Evolutionary conservation across 2,797 vertebrate species (phyloP), one percentile per base, ranked within the genome.

Genomic region (Cossypha caffra): DNA sequence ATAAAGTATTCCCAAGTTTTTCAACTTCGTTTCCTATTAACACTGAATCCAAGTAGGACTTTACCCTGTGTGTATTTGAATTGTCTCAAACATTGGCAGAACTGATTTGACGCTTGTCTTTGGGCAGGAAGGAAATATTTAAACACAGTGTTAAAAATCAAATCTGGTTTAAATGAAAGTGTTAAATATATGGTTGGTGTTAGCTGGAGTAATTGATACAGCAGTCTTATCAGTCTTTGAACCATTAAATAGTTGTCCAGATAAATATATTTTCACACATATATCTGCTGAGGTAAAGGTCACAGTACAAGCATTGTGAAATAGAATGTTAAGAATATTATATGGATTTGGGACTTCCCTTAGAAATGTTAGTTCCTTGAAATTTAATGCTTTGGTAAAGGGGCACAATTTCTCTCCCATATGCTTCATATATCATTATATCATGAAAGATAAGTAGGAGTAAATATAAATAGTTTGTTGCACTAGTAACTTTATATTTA

Each of bases 241-340:
- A 75, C 43, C 64, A 59, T 83, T 88, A 81, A 93, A 55, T 58
- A 80, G 68, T 86, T 94, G 93, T 93, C 85, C 16, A 2, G 51
- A 81, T 78, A 91, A 91, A 96, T 94, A 67, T 66, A 77, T 91
- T 94, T 91, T 94, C 76, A 80, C 58, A 86, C 26, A 58, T 68
- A 26, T 90, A 59, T 95, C 85, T 90, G 73, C 87, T 67, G 71
- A 95, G 48, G 58, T 86, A 96, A 95, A 95, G 54, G 87, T 94
- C 95, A 93, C 38, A 77, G 72, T 26, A 62, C 33, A 84, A 80
- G 66, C 37, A 78, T 12, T 88, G 61, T 24, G 29, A 81, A 84
- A 33, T 29, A 57, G 81, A 86, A 68, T 86, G 58, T 50, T 77
- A 69, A 95, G 71, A 91, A 59, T 72, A 55, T 66, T 64, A 50